Base-by-base conservation (phyloP, 1,140 invertebrate species). In the Drosophila ananassae region DNA sequence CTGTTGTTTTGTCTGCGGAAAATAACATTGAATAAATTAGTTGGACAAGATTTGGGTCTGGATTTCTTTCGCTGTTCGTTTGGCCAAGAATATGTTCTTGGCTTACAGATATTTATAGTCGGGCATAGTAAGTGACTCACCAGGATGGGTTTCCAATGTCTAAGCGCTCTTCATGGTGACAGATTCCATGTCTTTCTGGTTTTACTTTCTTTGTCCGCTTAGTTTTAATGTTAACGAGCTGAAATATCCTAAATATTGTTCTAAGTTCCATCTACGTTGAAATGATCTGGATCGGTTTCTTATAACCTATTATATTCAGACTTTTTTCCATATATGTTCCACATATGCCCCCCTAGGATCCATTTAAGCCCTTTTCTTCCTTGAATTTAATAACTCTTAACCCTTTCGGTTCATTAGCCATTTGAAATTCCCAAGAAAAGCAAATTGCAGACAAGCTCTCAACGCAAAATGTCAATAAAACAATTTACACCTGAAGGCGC, bases 21-120 rank as follows among this genome's bases (percentile, higher is more conserved):
- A 71, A 52, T 39, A 56, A 63, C 53, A 74, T 52, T 37, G 28
- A 57, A 41, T 63, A 73, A 64, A 48, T 64, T 53, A 53, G 72
- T 74, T 48, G 21, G 48, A 21, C 28, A 41, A 74, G 47, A 64
- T 57, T 48, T 74, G 13, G 10, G 10, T 32, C 8, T 0, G 34
- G 34, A 37, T 37, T 37, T 37, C 34, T 37, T 37, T 4, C 34
- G 10, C 21, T 30, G 13, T 51, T 13, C 8, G 2, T 0, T 9
- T 2, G 6, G 22, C 17, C n/a, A n/a, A 10, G 2, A 12, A 13
- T 32, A 25, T 64, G 46, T 17, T 41, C 22, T 59, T 39, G 17
- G 7, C 13, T 32, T 2, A 24, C 6, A 32, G 24, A 30, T 24
- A n/a, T 30, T 13, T 28, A 13, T 39, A 12, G 5, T 5, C 7